Percentiles rank a stretch among this genome's conserved stretches.
phyloP scores from a whole-genome alignment of 2,113 vertebrate genomes.

The Mus pahari region DNA sequence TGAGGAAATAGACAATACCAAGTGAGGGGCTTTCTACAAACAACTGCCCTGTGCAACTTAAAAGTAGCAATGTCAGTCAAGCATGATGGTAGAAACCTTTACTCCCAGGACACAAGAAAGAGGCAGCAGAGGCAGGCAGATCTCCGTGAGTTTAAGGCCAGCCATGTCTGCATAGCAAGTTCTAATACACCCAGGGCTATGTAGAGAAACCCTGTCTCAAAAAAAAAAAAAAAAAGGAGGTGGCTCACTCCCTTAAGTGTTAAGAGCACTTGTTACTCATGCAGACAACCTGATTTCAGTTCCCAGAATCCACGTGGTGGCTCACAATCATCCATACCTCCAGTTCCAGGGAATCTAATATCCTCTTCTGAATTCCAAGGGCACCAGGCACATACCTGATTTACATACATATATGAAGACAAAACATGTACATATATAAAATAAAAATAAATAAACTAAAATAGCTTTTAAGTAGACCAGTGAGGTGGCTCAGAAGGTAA shows the following conservation, averaged over 20 bases:
- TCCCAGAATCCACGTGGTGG: not conserved
- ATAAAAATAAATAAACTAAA: not conserved
- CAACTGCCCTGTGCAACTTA: not conserved
- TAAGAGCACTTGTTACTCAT: not conserved
- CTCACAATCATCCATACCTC: not conserved
- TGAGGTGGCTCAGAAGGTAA: not conserved
- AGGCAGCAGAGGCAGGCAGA: not conserved
- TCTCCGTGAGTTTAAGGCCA: not conserved
- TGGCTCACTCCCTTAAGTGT: too few species aligned
- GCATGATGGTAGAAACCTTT: not conserved
- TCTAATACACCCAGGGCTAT: not conserved
- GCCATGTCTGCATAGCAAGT: not conserved
- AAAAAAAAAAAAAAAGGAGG: not conserved
- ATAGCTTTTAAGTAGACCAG: not conserved
- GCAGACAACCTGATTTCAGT: not conserved
- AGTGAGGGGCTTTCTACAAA: constrained; percentile 30
- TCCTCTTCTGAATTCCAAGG: not conserved
- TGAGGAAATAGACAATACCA: constrained; percentile 38
- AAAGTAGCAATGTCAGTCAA: not conserved
- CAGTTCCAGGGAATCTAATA: not conserved
- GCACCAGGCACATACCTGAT: not conserved
- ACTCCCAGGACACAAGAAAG: not conserved
- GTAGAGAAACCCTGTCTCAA: not conserved
- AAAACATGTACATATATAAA: not conserved
- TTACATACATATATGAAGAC: not conserved